phyloP scores from a whole-genome alignment of 2,113 vertebrate genomes.

The Microcebus murinus region DNA sequence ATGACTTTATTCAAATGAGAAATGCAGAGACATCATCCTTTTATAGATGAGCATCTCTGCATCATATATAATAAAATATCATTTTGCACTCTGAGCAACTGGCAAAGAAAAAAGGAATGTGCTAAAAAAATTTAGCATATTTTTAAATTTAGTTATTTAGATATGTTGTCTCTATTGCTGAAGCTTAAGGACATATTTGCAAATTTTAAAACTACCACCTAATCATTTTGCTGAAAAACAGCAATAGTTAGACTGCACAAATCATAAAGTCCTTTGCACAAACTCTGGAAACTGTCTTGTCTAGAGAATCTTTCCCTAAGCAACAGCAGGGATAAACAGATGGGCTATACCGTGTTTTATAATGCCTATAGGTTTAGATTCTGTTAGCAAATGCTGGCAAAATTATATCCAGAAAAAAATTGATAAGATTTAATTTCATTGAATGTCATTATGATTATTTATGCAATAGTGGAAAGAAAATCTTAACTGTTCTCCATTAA shows the following conservation, averaged over 20 bases:
- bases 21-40: not conserved
- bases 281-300: conserved; percentile 48
- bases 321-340: conserved; percentile 63
- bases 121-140: not conserved
- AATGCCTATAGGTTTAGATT: conserved; percentile 57
- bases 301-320: conserved; percentile 27
- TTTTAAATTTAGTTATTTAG: conserved; percentile 36
- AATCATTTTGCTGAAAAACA: conserved; percentile 47
- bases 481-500: conserved; percentile 22
- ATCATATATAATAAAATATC: not conserved
- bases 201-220: conserved; percentile 50
- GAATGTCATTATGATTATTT: conserved; percentile 31
- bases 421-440: not conserved
- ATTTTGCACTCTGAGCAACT: conserved; percentile 13
- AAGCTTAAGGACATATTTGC: conserved; percentile 41
- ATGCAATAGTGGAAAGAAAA: not conserved
- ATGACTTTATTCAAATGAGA: not conserved
- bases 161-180: conserved; percentile 7
- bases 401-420: conserved; percentile 24
- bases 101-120: not conserved
- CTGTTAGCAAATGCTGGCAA: conserved; percentile 26
- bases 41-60: not conserved
- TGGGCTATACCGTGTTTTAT: conserved; percentile 43
- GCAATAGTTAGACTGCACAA: conserved; percentile 16
- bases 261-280: conserved; percentile 20